These are phyloP conservation scores for Zaprionus camerounensis DNA, from an alignment of 1,140 invertebrate genomes.

Conservation along the genomic window DNA sequence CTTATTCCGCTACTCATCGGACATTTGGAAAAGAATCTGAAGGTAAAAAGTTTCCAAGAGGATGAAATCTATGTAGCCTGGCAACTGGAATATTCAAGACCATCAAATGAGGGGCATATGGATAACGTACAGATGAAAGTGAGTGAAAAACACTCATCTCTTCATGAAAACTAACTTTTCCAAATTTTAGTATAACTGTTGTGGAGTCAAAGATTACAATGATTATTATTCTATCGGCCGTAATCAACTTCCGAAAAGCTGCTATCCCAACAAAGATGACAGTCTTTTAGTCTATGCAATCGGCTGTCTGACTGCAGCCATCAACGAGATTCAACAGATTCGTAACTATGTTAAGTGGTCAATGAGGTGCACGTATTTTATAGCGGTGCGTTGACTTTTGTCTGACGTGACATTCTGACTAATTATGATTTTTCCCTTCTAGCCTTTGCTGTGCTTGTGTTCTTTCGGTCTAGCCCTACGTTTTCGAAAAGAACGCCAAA, in stretches of 20 bases:
- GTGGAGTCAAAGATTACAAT: constrained; percentile 60
- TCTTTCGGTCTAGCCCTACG: constrained; percentile 67
- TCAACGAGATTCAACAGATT: constrained; percentile 42
- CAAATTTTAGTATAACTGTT: constrained; percentile 63
- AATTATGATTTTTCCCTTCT: constrained; percentile 3
- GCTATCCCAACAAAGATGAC: constrained; percentile 45
- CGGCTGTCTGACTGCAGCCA: constrained; percentile 59
- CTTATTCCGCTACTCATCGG: constrained; percentile 58
- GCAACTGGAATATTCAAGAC: constrained; percentile 54
- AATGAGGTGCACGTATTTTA: constrained; percentile 55
- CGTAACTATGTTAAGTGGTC: constrained; percentile 58
- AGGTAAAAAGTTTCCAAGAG: constrained; percentile 49
- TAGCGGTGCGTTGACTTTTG: constrained; percentile 45
- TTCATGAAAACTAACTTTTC: neutral
- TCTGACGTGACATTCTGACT: neutral
- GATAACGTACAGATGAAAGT: constrained; percentile 54
- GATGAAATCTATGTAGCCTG: constrained; percentile 48
- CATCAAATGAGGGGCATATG: constrained; percentile 53
- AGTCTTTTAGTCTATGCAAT: constrained; percentile 25
- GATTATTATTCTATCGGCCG: constrained; percentile 63
- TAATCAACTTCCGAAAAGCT: constrained; percentile 40
- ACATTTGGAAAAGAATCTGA: constrained; percentile 52
- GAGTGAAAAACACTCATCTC: neutral
- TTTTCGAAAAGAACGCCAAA: constrained; percentile 68
- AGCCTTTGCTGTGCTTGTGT: constrained; percentile 65